Evolutionary conservation across 2,888 invertebrate species (phyloP).

Genomic region (Onchidella celtica): DNA sequence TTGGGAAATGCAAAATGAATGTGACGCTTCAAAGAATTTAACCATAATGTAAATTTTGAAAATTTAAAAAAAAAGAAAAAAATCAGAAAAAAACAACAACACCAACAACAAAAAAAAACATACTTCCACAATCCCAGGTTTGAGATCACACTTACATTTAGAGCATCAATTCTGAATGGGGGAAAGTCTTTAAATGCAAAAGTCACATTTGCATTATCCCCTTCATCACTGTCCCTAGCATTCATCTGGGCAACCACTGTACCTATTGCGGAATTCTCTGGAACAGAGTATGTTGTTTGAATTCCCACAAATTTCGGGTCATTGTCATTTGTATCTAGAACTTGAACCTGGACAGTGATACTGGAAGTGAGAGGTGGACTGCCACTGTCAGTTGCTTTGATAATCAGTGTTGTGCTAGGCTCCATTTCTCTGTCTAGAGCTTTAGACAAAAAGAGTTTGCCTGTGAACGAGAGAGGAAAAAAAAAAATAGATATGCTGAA

Average conservation of each 20-base stretch:
- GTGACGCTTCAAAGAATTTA: too few relatives aligned
- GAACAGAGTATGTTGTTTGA: conserved; percentile 50
- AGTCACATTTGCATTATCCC: conserved; percentile 84
- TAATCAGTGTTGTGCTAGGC: conserved; percentile 56
- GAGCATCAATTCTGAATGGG: conserved; percentile 85
- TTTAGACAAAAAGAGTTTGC: conserved; percentile 79
- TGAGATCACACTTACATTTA: conserved; percentile 59
- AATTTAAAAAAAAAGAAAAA: background rate
- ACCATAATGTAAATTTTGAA: too few relatives aligned
- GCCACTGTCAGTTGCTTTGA: conserved; percentile 69
- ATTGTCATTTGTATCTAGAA: conserved; percentile 90
- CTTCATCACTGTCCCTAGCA: conserved; percentile 85
- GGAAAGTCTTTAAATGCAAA: conserved; percentile 88
- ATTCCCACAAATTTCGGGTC: conserved; percentile 84
- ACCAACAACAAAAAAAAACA: background rate
- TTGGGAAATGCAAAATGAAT: too few relatives aligned
- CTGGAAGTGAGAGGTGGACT: conserved; percentile 63
- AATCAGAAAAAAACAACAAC: background rate
- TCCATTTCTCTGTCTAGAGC: conserved; percentile 83
- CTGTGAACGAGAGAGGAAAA: conserved; percentile 59
- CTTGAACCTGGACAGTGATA: conserved; percentile 86
- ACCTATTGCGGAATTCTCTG: conserved; percentile 62
- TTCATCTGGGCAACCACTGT: conserved; percentile 85
- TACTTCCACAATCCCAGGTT: background rate
- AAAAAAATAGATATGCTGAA: background rate